These are phyloP conservation scores for Allophyes oxyacanthae DNA, from an alignment of 2,888 invertebrate species.

Conservation along the genomic window DNA sequence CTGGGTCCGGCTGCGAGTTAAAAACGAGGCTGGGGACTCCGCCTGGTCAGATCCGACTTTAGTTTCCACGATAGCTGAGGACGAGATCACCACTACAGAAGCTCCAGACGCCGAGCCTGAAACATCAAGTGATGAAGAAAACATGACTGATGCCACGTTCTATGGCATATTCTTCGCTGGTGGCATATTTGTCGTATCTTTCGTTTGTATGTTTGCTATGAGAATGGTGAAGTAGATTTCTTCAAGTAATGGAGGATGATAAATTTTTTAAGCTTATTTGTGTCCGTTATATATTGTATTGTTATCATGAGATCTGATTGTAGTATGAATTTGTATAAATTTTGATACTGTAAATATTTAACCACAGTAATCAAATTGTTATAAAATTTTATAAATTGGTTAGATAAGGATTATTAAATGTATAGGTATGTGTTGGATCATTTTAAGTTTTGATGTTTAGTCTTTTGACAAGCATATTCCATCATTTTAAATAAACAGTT, in stretches of 20 bases:
- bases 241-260: neutral
- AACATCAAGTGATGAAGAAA: slow-evolving; percentile 20
- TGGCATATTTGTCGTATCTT: slow-evolving; percentile 68
- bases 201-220: slow-evolving; percentile 71
- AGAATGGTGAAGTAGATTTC: slow-evolving; percentile 65
- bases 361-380: neutral
- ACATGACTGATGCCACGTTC: slow-evolving; percentile 59
- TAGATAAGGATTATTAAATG: too few species aligned
- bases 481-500: too few species aligned
- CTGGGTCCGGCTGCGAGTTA: slow-evolving; percentile 69
- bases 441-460: too few species aligned
- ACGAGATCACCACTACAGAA: slow-evolving; percentile 33
- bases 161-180: slow-evolving; percentile 78
- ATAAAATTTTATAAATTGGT: too few species aligned
- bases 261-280: slow-evolving; percentile 7
- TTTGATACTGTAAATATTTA: neutral
- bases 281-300: slow-evolving; percentile 4
- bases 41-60: slow-evolving; percentile 68
- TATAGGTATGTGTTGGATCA: too few species aligned
- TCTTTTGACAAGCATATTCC: too few species aligned
- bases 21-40: slow-evolving; percentile 71
- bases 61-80: slow-evolving; percentile 51
- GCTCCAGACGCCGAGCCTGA: slow-evolving; percentile 33
- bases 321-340: neutral
- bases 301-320: slow-evolving; percentile 1